Evolutionary conservation across 2,797 vertebrate genomes (phyloP), one percentile per base, ranked within the genome.

Genomic region (Passerculus sandwichensis): DNA sequence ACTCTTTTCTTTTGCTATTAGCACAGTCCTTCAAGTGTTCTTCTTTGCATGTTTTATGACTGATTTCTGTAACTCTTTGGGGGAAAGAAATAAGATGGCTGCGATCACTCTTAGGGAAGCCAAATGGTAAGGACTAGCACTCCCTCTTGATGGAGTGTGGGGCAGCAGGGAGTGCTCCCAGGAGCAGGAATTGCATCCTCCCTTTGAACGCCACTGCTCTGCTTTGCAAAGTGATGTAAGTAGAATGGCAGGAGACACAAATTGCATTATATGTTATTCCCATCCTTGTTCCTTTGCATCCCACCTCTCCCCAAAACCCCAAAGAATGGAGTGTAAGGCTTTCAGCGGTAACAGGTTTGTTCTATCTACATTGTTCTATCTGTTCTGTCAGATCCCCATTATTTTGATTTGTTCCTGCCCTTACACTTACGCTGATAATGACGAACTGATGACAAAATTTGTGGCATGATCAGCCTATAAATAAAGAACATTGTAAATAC

Each of bases 1-100:
- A 96, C 48, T 30, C 64, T 66, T 74, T 92, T 88, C 64, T 66
- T 74, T 92, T 88, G 38, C 61, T 71, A 44, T 75, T 83, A 94
- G 64, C 32, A 54, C 51, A 84, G n/a, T 32, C 29, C 66, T 91
- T 91, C 72, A 85, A 77, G 51, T 16, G 44, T 72, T 78, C 23
- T 57, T 56, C 78, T 92, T 79, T 91, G 36, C 38, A 42, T 56
- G 30, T 26, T 85, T 94, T 91, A 53, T 88, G 76, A 86, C n/a
- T 69, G 21, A 73, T 89, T 88, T 91, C 51, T 21, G 13, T 66
- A 72, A 89, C 54, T 92, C 78, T 93, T 66, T 3, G 0, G 32
- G 22, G 56, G 12, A 38, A 53, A 75, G 86, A 93, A 95, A 65
- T 51, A 72, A 94, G 89, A 77, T 23, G n/a, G 61, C 62, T 96